These are phyloP conservation scores for Leptodactylus fuscus DNA, from an alignment of 2,113 vertebrate genomes.

Conservation along the genomic window DNA sequence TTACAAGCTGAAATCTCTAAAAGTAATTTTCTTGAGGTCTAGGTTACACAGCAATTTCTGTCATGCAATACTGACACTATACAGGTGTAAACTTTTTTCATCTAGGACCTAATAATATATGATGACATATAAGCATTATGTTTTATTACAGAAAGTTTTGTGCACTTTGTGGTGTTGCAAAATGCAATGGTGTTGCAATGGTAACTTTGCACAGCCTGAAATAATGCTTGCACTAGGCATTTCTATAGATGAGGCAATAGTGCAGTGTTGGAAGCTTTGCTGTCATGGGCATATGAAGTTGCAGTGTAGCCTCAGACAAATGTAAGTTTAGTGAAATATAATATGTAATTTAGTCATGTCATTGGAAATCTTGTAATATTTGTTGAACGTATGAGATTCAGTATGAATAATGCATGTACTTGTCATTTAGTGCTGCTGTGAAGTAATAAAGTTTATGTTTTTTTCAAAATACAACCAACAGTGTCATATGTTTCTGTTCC, in stretches of 20 bases:
- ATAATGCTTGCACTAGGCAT: background rate
- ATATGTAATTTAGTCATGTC: constrained; percentile 14
- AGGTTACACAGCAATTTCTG: background rate
- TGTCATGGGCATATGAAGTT: background rate
- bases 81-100: background rate
- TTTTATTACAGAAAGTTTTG: background rate
- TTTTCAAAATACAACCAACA: constrained; percentile 28
- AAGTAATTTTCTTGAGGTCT: background rate
- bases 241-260: background rate
- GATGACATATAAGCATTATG: too few relatives aligned
- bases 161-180: background rate
- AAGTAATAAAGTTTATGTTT: constrained; percentile 52
- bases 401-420: background rate
- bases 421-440: constrained; percentile 38
- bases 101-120: background rate
- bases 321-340: background rate
- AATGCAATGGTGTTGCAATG: background rate
- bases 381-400: background rate
- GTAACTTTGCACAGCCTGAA: background rate
- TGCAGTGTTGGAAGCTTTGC: background rate
- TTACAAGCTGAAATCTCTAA: background rate
- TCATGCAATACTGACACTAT: background rate
- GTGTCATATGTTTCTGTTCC: background rate
- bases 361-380: constrained; percentile 1
- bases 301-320: constrained; percentile 4